Base-by-base conservation (phyloP, 1,140 invertebrate species). In the Trachymyrmex septentrionalis region DNA sequence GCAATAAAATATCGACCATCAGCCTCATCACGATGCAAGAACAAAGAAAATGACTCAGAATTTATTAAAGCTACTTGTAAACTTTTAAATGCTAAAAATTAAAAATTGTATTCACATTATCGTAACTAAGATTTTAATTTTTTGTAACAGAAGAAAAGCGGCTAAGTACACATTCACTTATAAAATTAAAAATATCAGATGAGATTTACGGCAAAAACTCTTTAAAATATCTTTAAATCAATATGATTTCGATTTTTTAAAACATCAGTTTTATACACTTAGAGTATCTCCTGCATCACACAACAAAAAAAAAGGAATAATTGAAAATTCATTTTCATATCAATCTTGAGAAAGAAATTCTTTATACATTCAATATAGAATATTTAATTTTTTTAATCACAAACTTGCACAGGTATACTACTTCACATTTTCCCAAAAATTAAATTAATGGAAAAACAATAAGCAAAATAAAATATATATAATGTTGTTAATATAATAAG, bases 1-100 rank as follows among this genome's bases (percentile, higher is more conserved):
- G 55, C 19, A 78, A 53, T 71, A 50, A 50, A 71, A 50, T 86
- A 78, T 86, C 73, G 38, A 34, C 48, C n/a, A 0, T 21, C 57
- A 24, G 10, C 10, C n/a, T 59, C 21, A 59, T 59, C 10, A 59
- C 21, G 14, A 59, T 59, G 21, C 57, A 19, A 63, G 14, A 63
- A 63, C 10, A 63, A 30, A 63, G 9, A 63, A 63, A 16, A 61
- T n/a, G 2, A 24, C 1, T 16, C 14, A 16, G 24, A 63, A 63
- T 63, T 63, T 30, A 63, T 63, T 24, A 24, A 59, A 57, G n/a
- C 2, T 21, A 57, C 14, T 24, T 59, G 12, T 59, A 59, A 59
- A 59, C 10, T 59, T 24, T 59, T 24, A 3, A 59, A 59, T 21
- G 7, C 0, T 21, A 21, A 3, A 24, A 59, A 24, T 59, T 59